A percentile compares a stretch with the other conserved stretches of the same genome.
Conservation (phyloP, 2,888 invertebrate species). For the Polymixis lichenea region DNA sequence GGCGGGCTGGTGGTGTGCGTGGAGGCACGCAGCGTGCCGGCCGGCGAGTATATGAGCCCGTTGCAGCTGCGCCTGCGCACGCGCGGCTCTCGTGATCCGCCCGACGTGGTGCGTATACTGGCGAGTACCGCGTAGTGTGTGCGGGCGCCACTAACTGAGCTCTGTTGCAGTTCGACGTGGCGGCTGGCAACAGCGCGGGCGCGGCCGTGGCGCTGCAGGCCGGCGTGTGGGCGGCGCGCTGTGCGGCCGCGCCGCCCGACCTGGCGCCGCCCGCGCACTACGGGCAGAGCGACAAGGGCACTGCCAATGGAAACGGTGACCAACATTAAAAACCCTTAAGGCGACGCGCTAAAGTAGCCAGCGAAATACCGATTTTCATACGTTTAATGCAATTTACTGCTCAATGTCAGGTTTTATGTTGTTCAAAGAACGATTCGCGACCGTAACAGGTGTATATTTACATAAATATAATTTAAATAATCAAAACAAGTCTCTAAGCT, state of each 20-base stretch:
- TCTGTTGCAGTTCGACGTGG: conserved; percentile 50
- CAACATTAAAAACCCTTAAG: too few relatives aligned
- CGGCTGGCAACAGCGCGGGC: conserved; percentile 79
- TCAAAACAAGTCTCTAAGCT: too few relatives aligned
- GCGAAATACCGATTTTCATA: too few relatives aligned
- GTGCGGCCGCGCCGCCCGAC: conserved; percentile 65
- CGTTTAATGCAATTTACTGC: too few relatives aligned
- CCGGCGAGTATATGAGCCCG: conserved; percentile 81
- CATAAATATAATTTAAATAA: too few relatives aligned
- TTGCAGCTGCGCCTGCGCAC: conserved; percentile 81
- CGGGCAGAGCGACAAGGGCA: conserved; percentile 47
- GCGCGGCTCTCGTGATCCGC: conserved; percentile 79
- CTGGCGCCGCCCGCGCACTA: conserved; percentile 59
- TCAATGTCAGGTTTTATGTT: too few relatives aligned
- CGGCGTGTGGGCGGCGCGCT: conserved; percentile 72
- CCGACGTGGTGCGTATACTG: conserved; percentile 73
- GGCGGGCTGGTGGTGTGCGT: conserved; percentile 84
- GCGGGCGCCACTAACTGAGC: conserved; percentile 50
- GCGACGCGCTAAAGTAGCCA: too few relatives aligned
- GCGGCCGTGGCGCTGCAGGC: conserved; percentile 68
- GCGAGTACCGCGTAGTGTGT: conserved; percentile 63
- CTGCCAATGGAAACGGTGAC: conserved; percentile 64
- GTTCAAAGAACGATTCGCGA: too few relatives aligned
- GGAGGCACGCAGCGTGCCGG: conserved; percentile 79
- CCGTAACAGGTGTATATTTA: too few relatives aligned